Evolutionary conservation across 2,888 invertebrate genomes (phyloP), one percentile per base, ranked within the genome.

Genomic region (Agrotis puta): DNA sequence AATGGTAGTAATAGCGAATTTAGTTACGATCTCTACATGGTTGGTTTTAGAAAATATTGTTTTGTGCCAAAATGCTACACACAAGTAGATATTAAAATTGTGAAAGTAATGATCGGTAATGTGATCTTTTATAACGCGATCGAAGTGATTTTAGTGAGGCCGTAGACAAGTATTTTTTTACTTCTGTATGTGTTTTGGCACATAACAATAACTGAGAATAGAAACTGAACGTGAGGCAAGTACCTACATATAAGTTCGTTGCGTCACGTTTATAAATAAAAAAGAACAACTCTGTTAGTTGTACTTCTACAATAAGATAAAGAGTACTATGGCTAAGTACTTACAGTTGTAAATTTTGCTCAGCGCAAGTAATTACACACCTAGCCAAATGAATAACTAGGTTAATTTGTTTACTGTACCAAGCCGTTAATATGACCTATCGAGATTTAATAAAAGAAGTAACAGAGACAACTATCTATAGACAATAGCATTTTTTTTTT

Each of bases 291-390:
- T 65, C 50, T 79, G 78, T 51, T 77, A 77, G 68, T 47, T 68
- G 70, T 43, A 54, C 24, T 69, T 33, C 77, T 76, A 88, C 72
- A 81, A 64, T 65, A 79, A 72, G 68, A 33, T 56, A 56, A 74
- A 79, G 53, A 81, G 76, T 85, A 87, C 83, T 87, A 88, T 59
- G 20, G 69, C 85, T 85, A 86, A 87, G 89, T 95, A 95, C 95
- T 95, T 92, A 95, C 95, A 89, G 90, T 88, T 92, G 91, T 82
- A 95, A 91, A 92, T 94, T 94, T 94, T 95, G 95, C 88, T 95
- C 95, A 91, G 95, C 95, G 91, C 95, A 95, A 93, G 95, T 89
- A 87, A 94, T 89, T 87, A 95, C 93, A 90, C 91, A 95, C 95
- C 95, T 95, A 95, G 92, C 92, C 94, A 94, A 94, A 93, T 91